phyloP scores from a whole-genome alignment of 2,797 vertebrate genomes.

The Merluccius polli region DNA sequence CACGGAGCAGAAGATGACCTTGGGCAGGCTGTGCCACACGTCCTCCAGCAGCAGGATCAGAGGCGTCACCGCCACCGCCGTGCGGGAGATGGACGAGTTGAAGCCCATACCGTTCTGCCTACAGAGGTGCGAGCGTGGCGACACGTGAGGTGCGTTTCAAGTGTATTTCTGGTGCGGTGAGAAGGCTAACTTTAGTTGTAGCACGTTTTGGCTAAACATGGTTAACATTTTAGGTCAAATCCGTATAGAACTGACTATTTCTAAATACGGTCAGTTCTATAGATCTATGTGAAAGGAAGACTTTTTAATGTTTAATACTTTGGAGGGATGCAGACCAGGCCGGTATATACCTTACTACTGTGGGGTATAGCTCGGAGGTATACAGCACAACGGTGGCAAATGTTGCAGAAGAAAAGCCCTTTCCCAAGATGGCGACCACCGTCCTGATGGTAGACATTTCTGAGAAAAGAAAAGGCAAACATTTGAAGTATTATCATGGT shows the following conservation, averaged over 20 bases:
- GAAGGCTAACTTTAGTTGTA: too few species aligned
- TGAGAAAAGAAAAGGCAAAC: conserved; percentile 32
- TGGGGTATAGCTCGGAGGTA: conserved; percentile 86
- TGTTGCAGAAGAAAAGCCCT: conserved; percentile 79
- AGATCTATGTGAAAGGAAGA: too few species aligned
- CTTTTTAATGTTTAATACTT: too few species aligned
- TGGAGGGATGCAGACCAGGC: background rate
- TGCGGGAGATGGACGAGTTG: conserved; percentile 53
- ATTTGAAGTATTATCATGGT: background rate
- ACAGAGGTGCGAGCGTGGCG: conserved; percentile 30
- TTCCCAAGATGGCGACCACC: conserved; percentile 74
- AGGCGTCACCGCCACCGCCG: conserved; percentile 59
- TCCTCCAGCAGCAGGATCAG: conserved; percentile 75
- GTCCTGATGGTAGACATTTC: conserved; percentile 66
- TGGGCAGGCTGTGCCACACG: conserved; percentile 77
- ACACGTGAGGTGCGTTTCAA: too few species aligned
- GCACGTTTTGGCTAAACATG: too few species aligned
- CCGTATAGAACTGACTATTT: too few species aligned
- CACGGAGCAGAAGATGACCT: conserved; percentile 62
- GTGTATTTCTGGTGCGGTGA: too few species aligned
- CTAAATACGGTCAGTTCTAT: too few species aligned
- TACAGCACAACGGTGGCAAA: conserved; percentile 79
- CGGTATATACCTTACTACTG: conserved; percentile 80
- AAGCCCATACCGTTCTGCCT: conserved; percentile 71
- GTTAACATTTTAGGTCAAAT: too few species aligned